A percentile compares a stretch with the other conserved stretches of the same genome.
Conservation (phyloP, 2,797 vertebrate genomes). For the Echiichthys vipera region DNA sequence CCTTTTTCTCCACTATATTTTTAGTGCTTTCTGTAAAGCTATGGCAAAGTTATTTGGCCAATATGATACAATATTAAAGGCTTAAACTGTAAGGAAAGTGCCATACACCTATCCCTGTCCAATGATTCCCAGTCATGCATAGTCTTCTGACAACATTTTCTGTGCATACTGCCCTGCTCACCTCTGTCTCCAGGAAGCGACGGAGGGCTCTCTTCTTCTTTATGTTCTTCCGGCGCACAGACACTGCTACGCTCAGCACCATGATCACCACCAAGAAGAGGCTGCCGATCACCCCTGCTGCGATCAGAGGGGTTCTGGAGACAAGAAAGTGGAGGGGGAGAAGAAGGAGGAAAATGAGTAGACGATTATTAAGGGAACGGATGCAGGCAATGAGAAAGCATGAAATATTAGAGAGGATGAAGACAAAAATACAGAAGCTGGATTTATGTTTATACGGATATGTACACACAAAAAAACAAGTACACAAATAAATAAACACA, state of each 20-base stretch:
- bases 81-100: neutral
- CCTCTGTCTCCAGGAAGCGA: slow-evolving; percentile 98
- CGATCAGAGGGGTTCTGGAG: slow-evolving; percentile 94
- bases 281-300: slow-evolving; percentile 94
- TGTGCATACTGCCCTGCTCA: slow-evolving; percentile 63
- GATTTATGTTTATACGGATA: neutral
- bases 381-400: slow-evolving; percentile 8
- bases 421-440: neutral
- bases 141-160: slow-evolving; percentile 1
- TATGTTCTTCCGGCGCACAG: slow-evolving; percentile 95
- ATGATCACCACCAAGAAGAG: slow-evolving; percentile 97
- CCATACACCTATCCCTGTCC: neutral
- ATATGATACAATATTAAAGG: neutral
- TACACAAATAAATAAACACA: slow-evolving; percentile 2
- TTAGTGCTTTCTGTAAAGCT: neutral
- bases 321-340: slow-evolving; percentile 9
- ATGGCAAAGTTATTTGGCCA: neutral
- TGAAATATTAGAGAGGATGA: slow-evolving; percentile 8
- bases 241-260: slow-evolving; percentile 92
- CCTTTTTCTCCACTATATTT: neutral
- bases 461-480: neutral
- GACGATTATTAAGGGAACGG: slow-evolving; percentile 46
- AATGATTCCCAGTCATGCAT: neutral
- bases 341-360: neutral
- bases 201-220: slow-evolving; percentile 97